These are phyloP conservation scores for Caenorhabditis tropicalis DNA, from an alignment of 1,140 invertebrate genomes.

Conservation along the genomic window DNA sequence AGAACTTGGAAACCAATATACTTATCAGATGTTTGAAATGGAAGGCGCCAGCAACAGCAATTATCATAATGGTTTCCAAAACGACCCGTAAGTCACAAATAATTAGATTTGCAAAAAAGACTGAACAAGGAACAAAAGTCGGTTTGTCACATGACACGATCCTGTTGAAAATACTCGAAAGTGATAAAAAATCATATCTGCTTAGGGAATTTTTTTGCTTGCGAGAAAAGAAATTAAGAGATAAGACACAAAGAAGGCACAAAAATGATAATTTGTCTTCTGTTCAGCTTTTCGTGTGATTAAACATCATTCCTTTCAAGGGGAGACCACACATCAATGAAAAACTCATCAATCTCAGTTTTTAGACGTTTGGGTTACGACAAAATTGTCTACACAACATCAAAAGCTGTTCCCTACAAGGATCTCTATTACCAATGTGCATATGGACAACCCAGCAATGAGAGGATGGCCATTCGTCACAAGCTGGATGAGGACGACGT, in stretches of 20 bases:
- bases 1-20: background rate
- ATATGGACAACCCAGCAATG: background rate
- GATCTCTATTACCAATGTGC: conserved; percentile 38
- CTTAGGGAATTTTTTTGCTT: too few species aligned
- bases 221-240: too few species aligned
- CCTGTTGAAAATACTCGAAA: too few species aligned
- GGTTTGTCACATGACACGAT: background rate
- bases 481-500: conserved; percentile 1
- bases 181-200: background rate
- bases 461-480: conserved; percentile 28
- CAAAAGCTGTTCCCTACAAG: background rate
- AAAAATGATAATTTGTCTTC: too few species aligned
- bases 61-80: background rate
- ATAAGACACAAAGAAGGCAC: too few species aligned
- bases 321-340: too few species aligned
- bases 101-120: background rate
- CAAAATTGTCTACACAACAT: background rate
- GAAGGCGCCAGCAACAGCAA: background rate
- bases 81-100: background rate
- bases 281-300: too few species aligned
- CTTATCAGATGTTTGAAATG: background rate
- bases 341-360: background rate
- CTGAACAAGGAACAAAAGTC: background rate
- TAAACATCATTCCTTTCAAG: too few species aligned
- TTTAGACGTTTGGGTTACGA: background rate